Percentiles rank a stretch among this genome's conserved stretches.
Conservation (phyloP, 2,113 vertebrate genomes). For the Oxyura jamaicensis region DNA sequence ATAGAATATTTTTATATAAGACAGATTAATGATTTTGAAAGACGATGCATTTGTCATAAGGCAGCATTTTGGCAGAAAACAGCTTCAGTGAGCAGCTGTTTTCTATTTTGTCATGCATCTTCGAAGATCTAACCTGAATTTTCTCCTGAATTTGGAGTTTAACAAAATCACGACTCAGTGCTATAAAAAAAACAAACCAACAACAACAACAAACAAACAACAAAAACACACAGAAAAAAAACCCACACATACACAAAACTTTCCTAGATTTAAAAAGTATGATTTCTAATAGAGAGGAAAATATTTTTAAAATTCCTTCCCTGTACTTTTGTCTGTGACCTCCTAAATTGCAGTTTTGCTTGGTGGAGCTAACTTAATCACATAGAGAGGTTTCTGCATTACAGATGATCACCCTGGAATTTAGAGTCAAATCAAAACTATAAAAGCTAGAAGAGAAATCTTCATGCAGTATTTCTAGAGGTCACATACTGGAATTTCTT, state of each 20-base stretch:
- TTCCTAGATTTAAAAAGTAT: not conserved
- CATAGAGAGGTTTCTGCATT: not conserved
- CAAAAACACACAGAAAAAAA: not conserved
- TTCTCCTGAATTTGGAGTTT: conserved; percentile 40
- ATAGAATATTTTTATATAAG: conserved; percentile 49
- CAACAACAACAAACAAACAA: not conserved
- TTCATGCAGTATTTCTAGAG: not conserved
- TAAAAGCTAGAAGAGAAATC: not conserved
- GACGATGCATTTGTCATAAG: conserved; percentile 58
- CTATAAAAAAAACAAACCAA: not conserved
- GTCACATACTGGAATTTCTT: not conserved
- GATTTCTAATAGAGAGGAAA: not conserved
- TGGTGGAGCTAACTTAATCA: not conserved
- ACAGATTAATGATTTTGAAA: conserved; percentile 57
- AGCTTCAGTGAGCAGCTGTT: conserved; percentile 54
- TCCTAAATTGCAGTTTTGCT: not conserved
- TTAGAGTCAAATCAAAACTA: not conserved
- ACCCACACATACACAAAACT: not conserved
- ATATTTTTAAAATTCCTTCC: not conserved
- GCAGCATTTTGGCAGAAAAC: conserved; percentile 52
- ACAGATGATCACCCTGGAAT: not conserved
- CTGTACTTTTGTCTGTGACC: not conserved
- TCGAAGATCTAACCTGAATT: conserved; percentile 26
- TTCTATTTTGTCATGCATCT: conserved; percentile 40
- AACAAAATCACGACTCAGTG: conserved; percentile 33